phyloP scores from a whole-genome alignment of 2,797 vertebrate genomes.

The Myotis pilosus region DNA sequence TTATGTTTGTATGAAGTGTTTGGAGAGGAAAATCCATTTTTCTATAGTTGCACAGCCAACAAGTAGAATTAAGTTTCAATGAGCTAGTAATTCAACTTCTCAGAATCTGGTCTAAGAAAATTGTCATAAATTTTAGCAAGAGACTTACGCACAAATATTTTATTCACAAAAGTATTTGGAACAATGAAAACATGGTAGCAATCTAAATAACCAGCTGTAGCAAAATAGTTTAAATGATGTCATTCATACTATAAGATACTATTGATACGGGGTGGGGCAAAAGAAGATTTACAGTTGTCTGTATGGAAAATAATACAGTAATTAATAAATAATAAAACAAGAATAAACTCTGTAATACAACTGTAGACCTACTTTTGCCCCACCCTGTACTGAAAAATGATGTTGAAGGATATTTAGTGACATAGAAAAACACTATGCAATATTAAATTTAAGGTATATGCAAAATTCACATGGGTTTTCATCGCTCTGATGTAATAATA shows the following conservation, averaged over 20 bases:
- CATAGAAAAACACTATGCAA: background rate
- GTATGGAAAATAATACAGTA: background rate
- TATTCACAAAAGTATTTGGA: background rate
- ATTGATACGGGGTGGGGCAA: background rate
- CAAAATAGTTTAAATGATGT: constrained; percentile 23
- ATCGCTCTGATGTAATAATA: background rate
- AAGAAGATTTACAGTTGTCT: background rate
- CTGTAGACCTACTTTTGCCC: background rate
- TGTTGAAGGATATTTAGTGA: constrained; percentile 17
- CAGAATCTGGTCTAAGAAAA: constrained; percentile 30
- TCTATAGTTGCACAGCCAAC: background rate
- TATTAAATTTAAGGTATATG: background rate
- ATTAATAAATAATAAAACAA: background rate
- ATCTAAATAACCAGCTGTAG: background rate
- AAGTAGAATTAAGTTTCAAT: background rate
- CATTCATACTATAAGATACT: background rate
- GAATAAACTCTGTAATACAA: background rate
- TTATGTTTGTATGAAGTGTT: background rate
- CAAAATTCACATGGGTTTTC: constrained; percentile 1
- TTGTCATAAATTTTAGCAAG: background rate
- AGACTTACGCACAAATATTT: background rate
- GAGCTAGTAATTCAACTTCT: background rate
- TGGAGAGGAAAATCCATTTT: background rate
- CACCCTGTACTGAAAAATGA: background rate
- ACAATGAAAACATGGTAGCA: constrained; percentile 2